These are phyloP conservation scores for Mus minutoides DNA, from an alignment of 2,797 vertebrate genomes.

Conservation along the genomic window DNA sequence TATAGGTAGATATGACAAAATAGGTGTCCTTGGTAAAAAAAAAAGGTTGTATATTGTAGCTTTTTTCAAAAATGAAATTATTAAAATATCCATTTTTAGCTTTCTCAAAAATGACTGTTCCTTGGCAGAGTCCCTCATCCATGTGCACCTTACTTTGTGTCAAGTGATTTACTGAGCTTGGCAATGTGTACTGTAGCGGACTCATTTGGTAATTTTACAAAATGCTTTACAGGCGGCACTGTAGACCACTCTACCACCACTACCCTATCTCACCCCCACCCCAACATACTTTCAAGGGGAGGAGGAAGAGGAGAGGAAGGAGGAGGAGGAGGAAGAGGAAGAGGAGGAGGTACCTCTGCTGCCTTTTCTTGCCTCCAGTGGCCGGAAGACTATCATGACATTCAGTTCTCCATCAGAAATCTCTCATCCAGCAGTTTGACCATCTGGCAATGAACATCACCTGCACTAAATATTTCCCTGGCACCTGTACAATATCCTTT, in stretches of 20 bases:
- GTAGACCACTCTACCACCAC: background rate
- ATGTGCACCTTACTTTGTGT: background rate
- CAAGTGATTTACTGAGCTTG: background rate
- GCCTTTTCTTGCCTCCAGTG: background rate
- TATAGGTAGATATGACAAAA: background rate
- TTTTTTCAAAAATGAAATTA: slow-evolving; percentile 27
- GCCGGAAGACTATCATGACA: background rate
- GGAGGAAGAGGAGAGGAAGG: background rate
- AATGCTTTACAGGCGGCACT: background rate
- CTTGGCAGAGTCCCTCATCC: background rate
- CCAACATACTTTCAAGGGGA: background rate
- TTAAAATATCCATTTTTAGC: background rate
- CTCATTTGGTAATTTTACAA: background rate
- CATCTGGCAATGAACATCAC: background rate
- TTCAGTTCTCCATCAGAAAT: background rate
- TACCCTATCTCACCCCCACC: background rate
- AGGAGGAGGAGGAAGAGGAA: background rate
- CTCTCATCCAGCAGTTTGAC: background rate
- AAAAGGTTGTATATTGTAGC: background rate
- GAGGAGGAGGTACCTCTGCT: background rate
- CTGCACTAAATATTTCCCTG: background rate
- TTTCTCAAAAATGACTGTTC: slow-evolving; percentile 14
- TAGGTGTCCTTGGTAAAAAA: background rate
- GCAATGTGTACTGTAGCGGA: background rate
- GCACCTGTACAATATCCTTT: background rate